A percentile compares a stretch with the other conserved stretches of the same genome.
These are phyloP conservation scores for Synergus gifuensis DNA, from an alignment of 2,888 invertebrate species.

Conservation along the genomic window DNA sequence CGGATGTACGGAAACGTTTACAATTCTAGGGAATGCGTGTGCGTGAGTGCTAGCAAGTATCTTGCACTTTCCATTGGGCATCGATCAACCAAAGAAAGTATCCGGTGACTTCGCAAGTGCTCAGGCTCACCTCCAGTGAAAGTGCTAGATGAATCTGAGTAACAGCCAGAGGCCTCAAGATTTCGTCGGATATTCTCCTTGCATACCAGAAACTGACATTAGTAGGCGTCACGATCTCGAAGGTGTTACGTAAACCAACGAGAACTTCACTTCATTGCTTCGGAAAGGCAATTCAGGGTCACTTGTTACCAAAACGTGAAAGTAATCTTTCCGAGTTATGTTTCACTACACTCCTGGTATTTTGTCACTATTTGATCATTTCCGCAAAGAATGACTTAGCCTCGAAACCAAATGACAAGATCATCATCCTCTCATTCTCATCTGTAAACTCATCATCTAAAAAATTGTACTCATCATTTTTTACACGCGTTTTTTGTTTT, in stretches of 20 bases:
- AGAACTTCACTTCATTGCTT: constrained; percentile 29
- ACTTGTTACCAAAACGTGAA: constrained; percentile 36
- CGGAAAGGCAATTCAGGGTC: constrained; percentile 37
- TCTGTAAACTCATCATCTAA: not conserved
- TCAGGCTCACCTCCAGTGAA: constrained; percentile 68
- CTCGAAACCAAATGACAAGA: not conserved
- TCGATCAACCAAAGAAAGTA: constrained; percentile 77
- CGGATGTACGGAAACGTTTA: constrained; percentile 46
- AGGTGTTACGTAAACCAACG: constrained; percentile 20
- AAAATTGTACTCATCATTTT: not conserved
- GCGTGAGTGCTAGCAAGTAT: constrained; percentile 15
- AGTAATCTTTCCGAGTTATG: constrained; percentile 21
- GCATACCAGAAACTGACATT: constrained; percentile 29
- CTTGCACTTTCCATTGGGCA: constrained; percentile 73
- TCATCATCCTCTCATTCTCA: not conserved
- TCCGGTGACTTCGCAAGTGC: constrained; percentile 68
- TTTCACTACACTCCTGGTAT: not conserved
- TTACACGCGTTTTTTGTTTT: not conserved
- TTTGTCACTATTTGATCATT: not conserved
- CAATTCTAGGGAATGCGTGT: constrained; percentile 19
- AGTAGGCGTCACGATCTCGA: constrained; percentile 29
- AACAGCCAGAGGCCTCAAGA: constrained; percentile 52
- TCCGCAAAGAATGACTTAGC: not conserved
- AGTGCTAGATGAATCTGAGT: constrained; percentile 66
- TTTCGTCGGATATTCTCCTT: constrained; percentile 41